Evolutionary conservation across 2,888 invertebrate species (phyloP), one percentile per base, ranked within the genome.

Genomic region (Neoscelio sp.): DNA sequence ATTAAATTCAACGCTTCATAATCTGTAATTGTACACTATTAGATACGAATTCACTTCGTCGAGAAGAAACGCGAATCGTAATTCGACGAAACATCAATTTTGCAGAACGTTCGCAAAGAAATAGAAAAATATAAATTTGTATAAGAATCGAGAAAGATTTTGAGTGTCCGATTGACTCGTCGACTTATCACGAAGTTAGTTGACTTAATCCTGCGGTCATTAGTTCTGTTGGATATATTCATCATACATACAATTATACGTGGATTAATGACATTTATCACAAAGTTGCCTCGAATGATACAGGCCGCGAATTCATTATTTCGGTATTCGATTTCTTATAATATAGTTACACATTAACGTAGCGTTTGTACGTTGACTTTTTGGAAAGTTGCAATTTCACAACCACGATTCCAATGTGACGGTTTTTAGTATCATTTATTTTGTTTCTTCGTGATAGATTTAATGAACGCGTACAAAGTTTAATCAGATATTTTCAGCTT

Each of bases 181-280:
- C 40, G 13, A 38, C 28, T 54, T 74, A 74, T 74, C 64, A 56
- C 56, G 12, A 35, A 42, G 26, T 18, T n/a, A 33, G 20, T 44
- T 73, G 58, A 28, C 38, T 54, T 42, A 58, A 48, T 56, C 20
- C 44, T 42, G 58, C 50, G 33, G 54, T 67, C 58, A 42, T 33
- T 54, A 46, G 13, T 48, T 54, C 40, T 26, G 13, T 23, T 28
- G 65, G 54, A 78, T 62, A 56, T 33, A 44, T 50, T 30, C 26
- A 48, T 30, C 38, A 26, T 48, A 23, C 20, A 67, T 64, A 70
- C 12, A 26, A 26, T 70, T 52, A 70, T 12, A 65, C 15, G 60
- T 35, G 46, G 17, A 68, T 62, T 44, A 62, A 60, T 62, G 35
- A 76, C 54, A 76, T 70, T 62, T 68, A 76, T 76, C 76, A 76